A percentile compares a stretch with the other conserved stretches of the same genome.
phyloP scores from a whole-genome alignment of 1,140 invertebrate species.

The Carposina sasakii region DNA sequence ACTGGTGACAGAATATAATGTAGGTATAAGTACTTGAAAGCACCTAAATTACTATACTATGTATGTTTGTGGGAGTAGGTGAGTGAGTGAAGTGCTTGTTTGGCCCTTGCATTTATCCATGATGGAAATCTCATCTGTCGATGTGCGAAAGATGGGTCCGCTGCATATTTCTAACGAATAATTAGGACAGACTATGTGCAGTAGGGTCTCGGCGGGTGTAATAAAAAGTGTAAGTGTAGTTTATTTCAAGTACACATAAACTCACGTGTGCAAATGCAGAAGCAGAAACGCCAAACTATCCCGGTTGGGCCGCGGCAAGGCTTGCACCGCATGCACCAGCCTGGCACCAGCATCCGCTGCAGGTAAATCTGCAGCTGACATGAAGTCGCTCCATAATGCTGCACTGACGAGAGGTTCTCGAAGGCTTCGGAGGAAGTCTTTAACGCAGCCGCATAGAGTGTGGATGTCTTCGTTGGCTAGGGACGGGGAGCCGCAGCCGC shows the following conservation, averaged over 20 bases:
- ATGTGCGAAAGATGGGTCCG: too few relatives aligned
- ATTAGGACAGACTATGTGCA: too few relatives aligned
- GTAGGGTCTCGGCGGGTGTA: too few relatives aligned
- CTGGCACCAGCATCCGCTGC: conserved; percentile 50
- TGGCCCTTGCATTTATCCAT: too few relatives aligned
- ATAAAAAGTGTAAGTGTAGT: too few relatives aligned
- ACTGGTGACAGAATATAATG: conserved; percentile 44
- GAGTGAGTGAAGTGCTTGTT: too few relatives aligned
- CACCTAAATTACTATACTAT: neutral
- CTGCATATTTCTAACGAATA: too few relatives aligned
- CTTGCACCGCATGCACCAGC: conserved; percentile 79
- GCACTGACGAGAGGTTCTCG: conserved; percentile 89
- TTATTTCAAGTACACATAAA: too few relatives aligned
- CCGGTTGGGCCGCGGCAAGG: conserved; percentile 86
- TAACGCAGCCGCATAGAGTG: conserved; percentile 72
- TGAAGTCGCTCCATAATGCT: conserved; percentile 78
- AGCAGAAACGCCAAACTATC: conserved; percentile 89
- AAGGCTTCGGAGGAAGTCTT: conserved; percentile 87
- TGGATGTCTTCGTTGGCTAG: conserved; percentile 56
- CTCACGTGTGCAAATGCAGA: conserved; percentile 80
- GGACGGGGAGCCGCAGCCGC: conserved; percentile 59
- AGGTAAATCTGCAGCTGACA: conserved; percentile 61
- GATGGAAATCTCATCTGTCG: too few relatives aligned
- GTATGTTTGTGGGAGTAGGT: too few relatives aligned
- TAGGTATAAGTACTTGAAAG: neutral